phyloP scores from a whole-genome alignment of 2,888 invertebrate genomes.

The Troides aeacus region DNA sequence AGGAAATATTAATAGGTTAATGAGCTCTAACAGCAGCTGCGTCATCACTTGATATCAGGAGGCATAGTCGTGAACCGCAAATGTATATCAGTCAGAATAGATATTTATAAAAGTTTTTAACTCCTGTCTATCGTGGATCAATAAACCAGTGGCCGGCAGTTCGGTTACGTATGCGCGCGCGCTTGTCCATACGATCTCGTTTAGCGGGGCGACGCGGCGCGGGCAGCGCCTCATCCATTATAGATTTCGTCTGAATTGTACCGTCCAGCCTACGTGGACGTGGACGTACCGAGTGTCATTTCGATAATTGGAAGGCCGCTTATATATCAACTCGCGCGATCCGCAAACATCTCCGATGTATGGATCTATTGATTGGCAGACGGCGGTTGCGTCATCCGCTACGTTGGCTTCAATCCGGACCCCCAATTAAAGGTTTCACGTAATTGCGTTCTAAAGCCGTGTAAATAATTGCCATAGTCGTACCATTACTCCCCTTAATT shows the following conservation, averaged over 20 bases:
- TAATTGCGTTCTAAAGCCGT: constrained; percentile 41
- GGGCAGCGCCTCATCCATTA: constrained; percentile 77
- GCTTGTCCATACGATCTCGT: constrained; percentile 70
- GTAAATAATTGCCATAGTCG: constrained; percentile 32
- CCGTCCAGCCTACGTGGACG: constrained; percentile 52
- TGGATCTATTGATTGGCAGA: constrained; percentile 67
- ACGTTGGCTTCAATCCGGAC: constrained; percentile 51
- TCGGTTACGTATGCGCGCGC: constrained; percentile 68
- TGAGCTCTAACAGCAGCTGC: too few species aligned
- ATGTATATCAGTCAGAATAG: too few species aligned
- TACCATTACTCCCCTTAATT: constrained; percentile 34
- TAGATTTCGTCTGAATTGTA: constrained; percentile 70
- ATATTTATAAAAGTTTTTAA: too few species aligned
- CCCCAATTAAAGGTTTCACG: constrained; percentile 59
- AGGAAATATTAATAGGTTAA: too few species aligned
- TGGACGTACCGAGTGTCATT: constrained; percentile 66
- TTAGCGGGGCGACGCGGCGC: constrained; percentile 71
- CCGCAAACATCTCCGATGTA: constrained; percentile 61
- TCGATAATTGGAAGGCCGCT: constrained; percentile 72
- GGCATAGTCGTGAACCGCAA: too few species aligned
- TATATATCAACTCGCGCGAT: constrained; percentile 62
- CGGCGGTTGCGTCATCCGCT: constrained; percentile 57
- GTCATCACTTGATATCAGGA: too few species aligned
- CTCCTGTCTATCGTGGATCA: constrained; percentile 39
- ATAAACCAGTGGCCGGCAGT: constrained; percentile 50